phyloP scores from a whole-genome alignment of 2,113 vertebrate genomes.

The Pelecanoides urinatrix region DNA sequence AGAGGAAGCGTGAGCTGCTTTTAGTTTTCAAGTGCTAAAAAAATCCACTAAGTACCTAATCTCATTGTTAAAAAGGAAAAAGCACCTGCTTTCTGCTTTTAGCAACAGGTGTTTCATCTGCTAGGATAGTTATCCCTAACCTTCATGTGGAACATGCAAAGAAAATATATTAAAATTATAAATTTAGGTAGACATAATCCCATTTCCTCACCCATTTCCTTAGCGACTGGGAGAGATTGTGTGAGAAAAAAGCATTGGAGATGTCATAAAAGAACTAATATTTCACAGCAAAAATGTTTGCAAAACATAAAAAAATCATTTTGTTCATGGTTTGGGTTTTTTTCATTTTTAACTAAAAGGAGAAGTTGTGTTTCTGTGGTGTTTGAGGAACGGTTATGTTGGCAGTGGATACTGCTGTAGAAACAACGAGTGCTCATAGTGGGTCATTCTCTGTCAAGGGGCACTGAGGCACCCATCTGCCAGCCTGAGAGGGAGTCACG shows the following conservation, averaged over 20 bases:
- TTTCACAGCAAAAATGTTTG: not conserved
- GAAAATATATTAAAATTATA: not conserved
- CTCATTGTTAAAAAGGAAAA: not conserved
- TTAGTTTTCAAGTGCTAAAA: not conserved
- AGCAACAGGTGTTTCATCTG: not conserved
- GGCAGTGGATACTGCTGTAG: not conserved
- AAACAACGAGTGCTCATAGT: not conserved
- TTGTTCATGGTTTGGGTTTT: not conserved
- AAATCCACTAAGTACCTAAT: not conserved
- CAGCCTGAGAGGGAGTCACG: not conserved
- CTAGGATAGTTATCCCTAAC: not conserved
- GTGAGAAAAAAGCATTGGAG: not conserved
- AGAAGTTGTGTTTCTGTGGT: not conserved
- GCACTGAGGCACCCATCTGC: not conserved
- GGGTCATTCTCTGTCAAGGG: not conserved
- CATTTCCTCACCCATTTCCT: not conserved
- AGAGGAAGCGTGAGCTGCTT: not conserved
- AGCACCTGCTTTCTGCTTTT: not conserved
- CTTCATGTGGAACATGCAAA: not conserved
- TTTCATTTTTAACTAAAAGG: not conserved
- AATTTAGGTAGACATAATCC: not conserved
- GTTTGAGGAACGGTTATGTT: not conserved
- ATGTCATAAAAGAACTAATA: not conserved
- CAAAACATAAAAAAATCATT: not conserved
- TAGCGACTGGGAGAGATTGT: not conserved